Evolutionary conservation across 2,888 invertebrate genomes (phyloP), one percentile per base, ranked within the genome.

Genomic region (Apodemia duryi): DNA sequence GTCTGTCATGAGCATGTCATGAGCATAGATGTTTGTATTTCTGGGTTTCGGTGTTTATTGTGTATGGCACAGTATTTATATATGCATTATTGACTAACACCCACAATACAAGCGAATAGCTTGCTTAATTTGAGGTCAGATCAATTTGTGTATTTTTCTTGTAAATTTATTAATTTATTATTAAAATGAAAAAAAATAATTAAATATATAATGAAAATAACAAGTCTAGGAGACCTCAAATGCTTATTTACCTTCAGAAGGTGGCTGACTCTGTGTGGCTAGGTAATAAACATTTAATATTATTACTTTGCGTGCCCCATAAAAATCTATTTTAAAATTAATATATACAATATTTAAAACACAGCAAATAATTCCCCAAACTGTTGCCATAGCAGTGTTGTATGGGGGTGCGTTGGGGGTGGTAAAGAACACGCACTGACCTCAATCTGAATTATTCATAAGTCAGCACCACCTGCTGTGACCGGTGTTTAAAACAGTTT

Each of bases 381-480:
- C 29, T 32, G 32, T 29, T 57, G 11, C 32, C 57, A 57, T 5
- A 11, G 29, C 29, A 32, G 57, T 57, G 32, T 29, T 57, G 57
- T 57, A 46, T 57, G 29, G 32, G 57, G 57, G 57, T 32, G 49
- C 1, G 49, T 51, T 46, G 57, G 57, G 57, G 57, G 57, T 60
- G n/a, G 13, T 13, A 60, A 6, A 35, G 35, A 60, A 60, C 54
- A 54, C 57, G 57, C 57, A 32, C 57, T 60, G 57, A 60, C 57
- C 57, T 60, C 13, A 32, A 60, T n/a, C 57, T 60, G 57, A 35
- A 60, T 60, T 32, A 60, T 60, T 60, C 57, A 60, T 60, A 35
- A 60, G 13, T n/a, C 35, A 60, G 13, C 57, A n/a, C 57, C 57
- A 60, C 57, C 57, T 60, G 57, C 57, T 60, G 13, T 60, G 4